These are phyloP conservation scores for Petroica traversi DNA, from an alignment of 2,113 vertebrate genomes.

Conservation along the genomic window DNA sequence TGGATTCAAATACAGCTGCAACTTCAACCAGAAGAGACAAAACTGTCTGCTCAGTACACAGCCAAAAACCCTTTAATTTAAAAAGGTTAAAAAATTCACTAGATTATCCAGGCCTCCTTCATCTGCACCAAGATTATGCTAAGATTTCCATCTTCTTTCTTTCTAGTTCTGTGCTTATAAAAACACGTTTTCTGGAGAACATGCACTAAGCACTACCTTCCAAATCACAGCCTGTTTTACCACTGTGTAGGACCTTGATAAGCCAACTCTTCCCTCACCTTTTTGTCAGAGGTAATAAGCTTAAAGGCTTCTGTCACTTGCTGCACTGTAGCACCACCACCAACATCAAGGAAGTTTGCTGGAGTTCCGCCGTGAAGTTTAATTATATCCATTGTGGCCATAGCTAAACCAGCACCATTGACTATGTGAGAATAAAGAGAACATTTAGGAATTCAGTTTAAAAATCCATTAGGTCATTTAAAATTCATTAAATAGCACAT, in stretches of 20 bases:
- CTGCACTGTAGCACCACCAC: slow-evolving; percentile 94
- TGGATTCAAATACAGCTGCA: background rate
- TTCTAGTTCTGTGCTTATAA: background rate
- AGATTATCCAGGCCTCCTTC: background rate
- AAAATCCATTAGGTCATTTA: background rate
- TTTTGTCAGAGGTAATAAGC: slow-evolving; percentile 97
- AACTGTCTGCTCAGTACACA: background rate
- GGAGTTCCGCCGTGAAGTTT: slow-evolving; percentile 97
- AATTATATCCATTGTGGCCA: slow-evolving; percentile 99
- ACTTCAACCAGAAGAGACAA: background rate
- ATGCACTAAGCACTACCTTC: background rate
- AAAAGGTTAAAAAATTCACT: background rate
- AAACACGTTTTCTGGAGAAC: background rate
- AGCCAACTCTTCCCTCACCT: slow-evolving; percentile 75
- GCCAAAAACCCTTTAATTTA: background rate
- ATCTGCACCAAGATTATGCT: background rate
- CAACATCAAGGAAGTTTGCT: slow-evolving; percentile 98
- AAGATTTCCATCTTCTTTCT: background rate
- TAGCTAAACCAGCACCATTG: slow-evolving; percentile 96
- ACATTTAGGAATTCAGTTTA: slow-evolving; percentile 24
- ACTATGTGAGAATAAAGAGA: slow-evolving; percentile 72
- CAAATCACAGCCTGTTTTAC: background rate
- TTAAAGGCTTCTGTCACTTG: slow-evolving; percentile 99
- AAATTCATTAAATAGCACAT: background rate
- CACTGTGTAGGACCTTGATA: background rate